Conservation (phyloP, 2,113 vertebrate genomes). For the Cyprinodon tularosa region DNA sequence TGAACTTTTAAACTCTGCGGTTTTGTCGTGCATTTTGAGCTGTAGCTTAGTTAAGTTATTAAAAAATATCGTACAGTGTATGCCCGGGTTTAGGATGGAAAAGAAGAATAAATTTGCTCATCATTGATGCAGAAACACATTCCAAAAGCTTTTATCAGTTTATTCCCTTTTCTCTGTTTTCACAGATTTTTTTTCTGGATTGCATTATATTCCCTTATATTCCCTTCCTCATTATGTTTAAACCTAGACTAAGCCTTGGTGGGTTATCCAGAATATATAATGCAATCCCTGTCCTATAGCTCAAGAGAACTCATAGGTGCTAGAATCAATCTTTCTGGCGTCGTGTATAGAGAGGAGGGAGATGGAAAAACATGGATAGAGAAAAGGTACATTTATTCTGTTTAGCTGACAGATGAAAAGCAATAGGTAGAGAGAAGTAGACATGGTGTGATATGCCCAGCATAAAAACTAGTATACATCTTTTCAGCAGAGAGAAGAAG, state of each 20-base stretch:
- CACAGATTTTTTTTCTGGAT: slow-evolving; percentile 26
- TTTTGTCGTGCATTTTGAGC: no score
- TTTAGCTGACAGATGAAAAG: slow-evolving; percentile 16
- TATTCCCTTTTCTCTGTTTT: slow-evolving; percentile 32
- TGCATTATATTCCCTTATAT: slow-evolving; percentile 27
- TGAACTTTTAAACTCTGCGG: no score
- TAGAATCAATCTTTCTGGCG: slow-evolving; percentile 11
- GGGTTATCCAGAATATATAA: slow-evolving; percentile 55
- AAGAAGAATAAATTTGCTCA: slow-evolving; percentile 18
- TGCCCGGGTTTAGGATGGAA: background rate
- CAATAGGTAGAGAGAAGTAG: slow-evolving; percentile 12
- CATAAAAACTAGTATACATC: slow-evolving; percentile 10
- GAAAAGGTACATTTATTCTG: slow-evolving; percentile 14
- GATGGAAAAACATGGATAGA: slow-evolving; percentile 11
- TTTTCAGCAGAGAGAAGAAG: slow-evolving; percentile 19
- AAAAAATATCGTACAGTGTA: background rate
- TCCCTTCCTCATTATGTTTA: background rate
- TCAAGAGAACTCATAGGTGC: background rate
- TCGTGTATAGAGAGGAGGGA: slow-evolving; percentile 11
- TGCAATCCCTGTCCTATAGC: slow-evolving; percentile 14
- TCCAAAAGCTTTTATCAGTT: slow-evolving; percentile 14
- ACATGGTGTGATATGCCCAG: slow-evolving; percentile 43
- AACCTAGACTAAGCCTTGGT: slow-evolving; percentile 31
- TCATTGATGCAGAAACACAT: background rate
- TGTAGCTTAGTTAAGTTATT: background rate